Evolutionary conservation across 2,797 vertebrate species (phyloP).

Genomic region (Fistularia tabacaria): DNA sequence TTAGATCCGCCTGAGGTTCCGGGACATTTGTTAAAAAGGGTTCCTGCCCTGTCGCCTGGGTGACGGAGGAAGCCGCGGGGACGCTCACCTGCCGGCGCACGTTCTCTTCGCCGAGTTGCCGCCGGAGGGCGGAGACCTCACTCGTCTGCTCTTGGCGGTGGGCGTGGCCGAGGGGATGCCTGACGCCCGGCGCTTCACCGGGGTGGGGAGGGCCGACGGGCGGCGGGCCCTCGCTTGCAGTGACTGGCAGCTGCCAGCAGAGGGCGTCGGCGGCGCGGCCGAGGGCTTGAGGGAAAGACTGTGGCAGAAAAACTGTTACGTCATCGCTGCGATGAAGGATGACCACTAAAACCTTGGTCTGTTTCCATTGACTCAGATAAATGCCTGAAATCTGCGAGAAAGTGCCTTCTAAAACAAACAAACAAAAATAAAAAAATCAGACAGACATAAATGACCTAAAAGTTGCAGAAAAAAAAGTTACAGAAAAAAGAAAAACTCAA

Average conservation of each 20-base stretch:
- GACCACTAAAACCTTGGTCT: background rate
- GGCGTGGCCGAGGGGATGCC: slow-evolving; percentile 73
- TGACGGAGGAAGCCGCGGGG: background rate
- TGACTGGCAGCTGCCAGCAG: slow-evolving; percentile 23
- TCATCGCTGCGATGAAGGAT: background rate
- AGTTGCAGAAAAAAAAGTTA: no score
- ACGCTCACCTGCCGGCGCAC: slow-evolving; percentile 65
- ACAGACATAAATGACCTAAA: no score
- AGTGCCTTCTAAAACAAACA: no score
- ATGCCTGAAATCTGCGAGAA: no score
- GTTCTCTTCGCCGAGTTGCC: slow-evolving; percentile 30
- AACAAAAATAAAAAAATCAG: no score
- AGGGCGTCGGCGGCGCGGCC: slow-evolving; percentile 44
- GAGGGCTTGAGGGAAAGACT: slow-evolving; percentile 58
- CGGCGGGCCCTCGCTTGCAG: slow-evolving; percentile 62
- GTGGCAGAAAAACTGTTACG: background rate
- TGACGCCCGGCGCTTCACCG: slow-evolving; percentile 64
- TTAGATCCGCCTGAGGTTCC: no score
- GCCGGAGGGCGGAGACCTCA: slow-evolving; percentile 3
- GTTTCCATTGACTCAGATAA: no score
- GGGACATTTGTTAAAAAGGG: no score
- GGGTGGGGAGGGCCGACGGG: slow-evolving; percentile 79
- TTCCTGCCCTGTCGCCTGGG: no score
- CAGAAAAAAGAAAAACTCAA: no score
- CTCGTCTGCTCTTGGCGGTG: slow-evolving; percentile 37